Evolutionary conservation across 92 coral and sea anemone genomes (phyloP).

Genomic region (Heteractis magnifica): DNA sequence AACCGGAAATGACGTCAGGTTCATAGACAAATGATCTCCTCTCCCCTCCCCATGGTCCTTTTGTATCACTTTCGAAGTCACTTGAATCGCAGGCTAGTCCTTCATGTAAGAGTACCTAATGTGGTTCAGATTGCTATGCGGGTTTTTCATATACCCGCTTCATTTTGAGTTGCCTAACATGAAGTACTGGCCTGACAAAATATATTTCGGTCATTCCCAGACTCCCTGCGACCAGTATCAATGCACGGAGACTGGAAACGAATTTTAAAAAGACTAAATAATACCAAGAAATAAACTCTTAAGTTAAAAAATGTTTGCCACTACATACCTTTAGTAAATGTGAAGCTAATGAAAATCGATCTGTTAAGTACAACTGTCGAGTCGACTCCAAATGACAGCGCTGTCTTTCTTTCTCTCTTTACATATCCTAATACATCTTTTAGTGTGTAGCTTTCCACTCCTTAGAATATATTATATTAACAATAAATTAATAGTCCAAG

Average conservation of each 20-base stretch:
- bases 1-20: background rate
- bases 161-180: background rate
- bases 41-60: background rate
- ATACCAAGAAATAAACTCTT: background rate
- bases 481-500: conserved; percentile 10
- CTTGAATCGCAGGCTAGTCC: background rate
- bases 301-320: background rate
- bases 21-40: background rate
- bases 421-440: background rate
- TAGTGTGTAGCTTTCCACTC: background rate
- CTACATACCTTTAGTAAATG: background rate
- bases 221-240: background rate
- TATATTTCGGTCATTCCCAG: background rate
- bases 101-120: background rate
- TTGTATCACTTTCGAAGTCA: background rate
- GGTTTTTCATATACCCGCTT: background rate
- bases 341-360: background rate
- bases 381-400: background rate
- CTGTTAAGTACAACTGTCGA: background rate
- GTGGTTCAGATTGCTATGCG: background rate
- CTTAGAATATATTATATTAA: conserved; percentile 3
- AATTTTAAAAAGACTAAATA: background rate
- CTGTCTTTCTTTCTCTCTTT: background rate
- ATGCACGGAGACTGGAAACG: background rate
- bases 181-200: background rate